Evolutionary conservation across 2,888 invertebrate species (phyloP).

Genomic region (Nemotelus nigrinus): DNA sequence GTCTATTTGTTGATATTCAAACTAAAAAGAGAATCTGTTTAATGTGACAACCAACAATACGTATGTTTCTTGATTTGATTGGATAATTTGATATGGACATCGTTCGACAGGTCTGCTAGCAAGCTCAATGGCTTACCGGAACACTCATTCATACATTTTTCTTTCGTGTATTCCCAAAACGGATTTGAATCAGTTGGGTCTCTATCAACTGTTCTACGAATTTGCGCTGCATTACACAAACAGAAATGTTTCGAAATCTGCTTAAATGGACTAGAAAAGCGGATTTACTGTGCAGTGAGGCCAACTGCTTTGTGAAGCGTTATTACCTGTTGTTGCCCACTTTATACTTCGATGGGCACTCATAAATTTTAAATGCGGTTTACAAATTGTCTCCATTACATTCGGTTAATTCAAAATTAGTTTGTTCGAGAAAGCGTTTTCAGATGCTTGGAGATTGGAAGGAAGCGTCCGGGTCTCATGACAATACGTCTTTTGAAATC

Average conservation of each 20-base stretch:
- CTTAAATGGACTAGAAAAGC: constrained; percentile 44
- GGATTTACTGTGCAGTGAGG: constrained; percentile 5
- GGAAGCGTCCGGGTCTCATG: constrained; percentile 2
- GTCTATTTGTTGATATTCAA: not conserved
- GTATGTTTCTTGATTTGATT: constrained; percentile 6
- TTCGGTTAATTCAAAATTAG: constrained; percentile 44
- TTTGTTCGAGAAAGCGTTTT: constrained; percentile 32
- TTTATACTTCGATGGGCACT: constrained; percentile 33
- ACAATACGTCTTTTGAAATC: constrained; percentile 22
- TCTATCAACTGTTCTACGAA: not conserved
- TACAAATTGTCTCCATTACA: constrained; percentile 49
- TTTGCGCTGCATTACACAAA: constrained; percentile 25
- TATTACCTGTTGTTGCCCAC: constrained; percentile 17
- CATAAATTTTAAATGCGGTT: constrained; percentile 49
- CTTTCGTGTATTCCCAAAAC: not conserved
- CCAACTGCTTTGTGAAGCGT: constrained; percentile 24
- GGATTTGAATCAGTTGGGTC: not conserved
- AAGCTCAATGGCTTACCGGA: constrained; percentile 38
- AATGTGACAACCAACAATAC: not conserved
- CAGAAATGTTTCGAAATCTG: constrained; percentile 13
- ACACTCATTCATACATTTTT: constrained; percentile 22
- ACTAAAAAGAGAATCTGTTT: not conserved
- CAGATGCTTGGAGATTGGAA: not conserved
- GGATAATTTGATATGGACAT: not conserved
- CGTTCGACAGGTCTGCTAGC: constrained; percentile 13